Evolutionary conservation across 2,797 vertebrate species (phyloP).

Genomic region (Etheostoma perlongum): DNA sequence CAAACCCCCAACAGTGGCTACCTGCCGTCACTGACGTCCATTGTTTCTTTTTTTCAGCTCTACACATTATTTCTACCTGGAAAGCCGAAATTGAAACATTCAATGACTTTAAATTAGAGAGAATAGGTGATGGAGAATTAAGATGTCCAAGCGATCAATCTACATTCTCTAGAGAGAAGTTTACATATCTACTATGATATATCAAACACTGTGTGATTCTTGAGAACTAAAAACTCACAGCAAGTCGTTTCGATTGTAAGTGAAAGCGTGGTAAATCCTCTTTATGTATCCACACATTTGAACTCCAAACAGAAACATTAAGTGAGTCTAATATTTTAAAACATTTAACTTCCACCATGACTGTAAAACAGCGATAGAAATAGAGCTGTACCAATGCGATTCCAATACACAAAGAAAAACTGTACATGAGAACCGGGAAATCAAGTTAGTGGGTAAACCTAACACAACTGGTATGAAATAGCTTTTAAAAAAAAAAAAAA

Average conservation of each 20-base stretch:
- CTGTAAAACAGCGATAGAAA: constrained; percentile 31
- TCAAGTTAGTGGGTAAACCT: constrained; percentile 10
- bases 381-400: constrained; percentile 27
- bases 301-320: constrained; percentile 19
- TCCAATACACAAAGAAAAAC: constrained; percentile 49
- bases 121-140: constrained; percentile 3
- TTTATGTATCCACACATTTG: constrained; percentile 14
- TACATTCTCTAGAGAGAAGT: constrained; percentile 4
- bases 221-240: constrained; percentile 3
- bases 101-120: constrained; percentile 29
- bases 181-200: constrained; percentile 7
- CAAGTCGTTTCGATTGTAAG: constrained; percentile 22
- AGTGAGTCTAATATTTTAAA: constrained; percentile 17
- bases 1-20: constrained; percentile 33
- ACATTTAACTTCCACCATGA: constrained; percentile 14
- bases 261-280: constrained; percentile 10
- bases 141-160: constrained; percentile 6
- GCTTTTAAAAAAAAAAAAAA: constrained; percentile 7
- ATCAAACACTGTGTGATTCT: constrained; percentile 22
- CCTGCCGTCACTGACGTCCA: constrained; percentile 21
- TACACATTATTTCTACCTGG: constrained; percentile 2
- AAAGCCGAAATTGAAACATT: constrained; percentile 26
- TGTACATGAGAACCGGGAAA: constrained; percentile 56
- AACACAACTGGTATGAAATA: constrained; percentile 28
- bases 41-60: neutral